Conservation (phyloP, 2,113 vertebrate species). For the Ia io region DNA sequence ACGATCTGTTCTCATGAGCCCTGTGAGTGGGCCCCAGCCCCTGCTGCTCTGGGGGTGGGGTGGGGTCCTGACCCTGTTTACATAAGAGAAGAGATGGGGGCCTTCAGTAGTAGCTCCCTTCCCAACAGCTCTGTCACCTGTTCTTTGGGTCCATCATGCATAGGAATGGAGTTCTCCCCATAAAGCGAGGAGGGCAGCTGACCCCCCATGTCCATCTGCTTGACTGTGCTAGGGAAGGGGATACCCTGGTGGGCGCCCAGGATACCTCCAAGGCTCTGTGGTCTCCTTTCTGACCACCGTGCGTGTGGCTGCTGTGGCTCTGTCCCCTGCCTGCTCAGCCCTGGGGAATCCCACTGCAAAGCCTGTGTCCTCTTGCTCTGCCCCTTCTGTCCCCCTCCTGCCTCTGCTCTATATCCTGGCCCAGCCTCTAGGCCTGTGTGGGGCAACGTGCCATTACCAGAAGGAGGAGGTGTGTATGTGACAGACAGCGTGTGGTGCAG, state of each 20-base stretch:
- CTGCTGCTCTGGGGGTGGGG: not conserved
- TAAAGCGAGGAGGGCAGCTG: not conserved
- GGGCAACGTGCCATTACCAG: too few species aligned
- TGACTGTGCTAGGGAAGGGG: not conserved
- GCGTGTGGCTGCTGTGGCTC: not conserved
- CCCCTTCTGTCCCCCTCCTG: not conserved
- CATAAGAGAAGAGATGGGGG: not conserved
- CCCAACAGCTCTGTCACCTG: not conserved
- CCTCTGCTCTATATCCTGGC: not conserved
- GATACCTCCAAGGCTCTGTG: too few species aligned
- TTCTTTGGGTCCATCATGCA: not conserved
- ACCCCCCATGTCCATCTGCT: not conserved
- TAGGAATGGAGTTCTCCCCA: not conserved
- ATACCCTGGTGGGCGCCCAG: not conserved
- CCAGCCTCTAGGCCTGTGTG: not conserved
- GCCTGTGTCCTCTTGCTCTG: not conserved
- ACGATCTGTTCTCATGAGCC: not conserved
- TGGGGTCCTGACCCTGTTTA: not conserved
- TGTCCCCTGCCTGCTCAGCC: not conserved
- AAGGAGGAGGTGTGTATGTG: not conserved
- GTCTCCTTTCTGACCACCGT: not conserved
- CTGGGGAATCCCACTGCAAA: not conserved
- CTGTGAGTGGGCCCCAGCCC: rapidly evolving
- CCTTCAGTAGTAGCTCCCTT: rapidly evolving
- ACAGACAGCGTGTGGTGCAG: not conserved